phyloP scores from a whole-genome alignment of 2,888 invertebrate genomes.

The Leptinotarsa tumamoca region DNA sequence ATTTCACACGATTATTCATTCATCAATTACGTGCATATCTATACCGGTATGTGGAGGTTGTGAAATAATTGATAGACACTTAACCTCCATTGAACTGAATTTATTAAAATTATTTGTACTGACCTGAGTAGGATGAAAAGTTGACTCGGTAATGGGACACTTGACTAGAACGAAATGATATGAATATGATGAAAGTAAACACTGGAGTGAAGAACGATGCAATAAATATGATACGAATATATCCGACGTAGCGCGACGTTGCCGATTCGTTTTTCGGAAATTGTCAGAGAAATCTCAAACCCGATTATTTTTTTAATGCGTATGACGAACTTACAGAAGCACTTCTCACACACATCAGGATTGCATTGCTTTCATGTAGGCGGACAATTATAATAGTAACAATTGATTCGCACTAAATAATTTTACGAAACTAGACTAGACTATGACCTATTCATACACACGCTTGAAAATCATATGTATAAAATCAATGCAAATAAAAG shows the following conservation, averaged over 20 bases:
- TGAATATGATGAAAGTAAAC: background rate
- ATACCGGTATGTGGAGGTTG: background rate
- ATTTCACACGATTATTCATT: background rate
- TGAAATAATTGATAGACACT: slow-evolving; percentile 3
- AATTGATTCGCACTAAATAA: too few relatives aligned
- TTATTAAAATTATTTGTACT: slow-evolving; percentile 16
- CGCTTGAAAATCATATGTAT: too few relatives aligned
- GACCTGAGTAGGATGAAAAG: slow-evolving; percentile 13
- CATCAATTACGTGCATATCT: background rate
- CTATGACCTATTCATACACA: too few relatives aligned
- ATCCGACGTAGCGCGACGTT: background rate
- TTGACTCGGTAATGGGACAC: background rate
- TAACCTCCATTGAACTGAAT: slow-evolving; percentile 15
- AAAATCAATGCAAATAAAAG: too few relatives aligned
- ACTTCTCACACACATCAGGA: too few relatives aligned
- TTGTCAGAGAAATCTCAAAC: background rate
- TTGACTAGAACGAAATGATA: background rate
- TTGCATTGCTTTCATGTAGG: too few relatives aligned
- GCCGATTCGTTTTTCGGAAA: background rate
- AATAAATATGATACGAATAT: background rate
- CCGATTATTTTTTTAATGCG: too few relatives aligned
- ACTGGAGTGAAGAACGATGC: background rate
- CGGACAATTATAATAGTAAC: too few relatives aligned
- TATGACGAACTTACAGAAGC: too few relatives aligned
- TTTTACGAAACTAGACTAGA: too few relatives aligned